Conservation (phyloP, 1,140 invertebrate species). For the Drosophila grimshawi region DNA sequence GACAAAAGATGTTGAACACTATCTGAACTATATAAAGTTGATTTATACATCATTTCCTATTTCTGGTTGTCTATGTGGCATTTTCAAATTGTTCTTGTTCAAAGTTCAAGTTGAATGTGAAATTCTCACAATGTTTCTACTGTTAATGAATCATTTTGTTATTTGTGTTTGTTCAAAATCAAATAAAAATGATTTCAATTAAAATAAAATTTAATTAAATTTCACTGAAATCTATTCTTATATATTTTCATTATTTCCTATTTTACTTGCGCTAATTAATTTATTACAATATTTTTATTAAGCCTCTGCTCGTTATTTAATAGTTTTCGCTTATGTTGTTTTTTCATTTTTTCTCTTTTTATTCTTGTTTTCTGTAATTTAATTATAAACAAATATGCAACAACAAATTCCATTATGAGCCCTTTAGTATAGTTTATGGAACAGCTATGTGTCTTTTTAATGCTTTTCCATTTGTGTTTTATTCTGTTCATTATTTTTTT, state of each 20-base stretch:
- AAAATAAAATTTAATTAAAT: constrained; percentile 77
- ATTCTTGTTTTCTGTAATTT: constrained; percentile 63
- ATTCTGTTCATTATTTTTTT: constrained; percentile 36
- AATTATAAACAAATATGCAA: constrained; percentile 80
- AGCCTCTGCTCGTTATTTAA: constrained; percentile 1
- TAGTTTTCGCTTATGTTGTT: not conserved
- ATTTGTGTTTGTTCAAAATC: constrained; percentile 25
- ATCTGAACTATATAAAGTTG: not conserved
- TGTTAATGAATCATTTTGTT: constrained; percentile 7
- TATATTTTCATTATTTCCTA: constrained; percentile 1
- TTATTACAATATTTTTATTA: constrained; percentile 77
- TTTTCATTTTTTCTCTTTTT: constrained; percentile 10
- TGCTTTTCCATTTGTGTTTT: constrained; percentile 16
- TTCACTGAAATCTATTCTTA: constrained; percentile 37
- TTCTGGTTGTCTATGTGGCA: constrained; percentile 45
- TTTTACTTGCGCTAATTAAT: constrained; percentile 78
- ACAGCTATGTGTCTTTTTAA: constrained; percentile 35
- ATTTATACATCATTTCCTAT: constrained; percentile 11
- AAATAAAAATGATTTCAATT: constrained; percentile 76
- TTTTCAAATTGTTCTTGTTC: constrained; percentile 63
- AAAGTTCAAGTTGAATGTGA: not conserved
- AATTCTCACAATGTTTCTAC: not conserved
- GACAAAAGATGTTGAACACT: constrained; percentile 4
- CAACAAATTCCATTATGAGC: constrained; percentile 57
- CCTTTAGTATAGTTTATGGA: constrained; percentile 23